phyloP scores from a whole-genome alignment of 2,888 invertebrate genomes.

The Chrysotoxum bicinctum region DNA sequence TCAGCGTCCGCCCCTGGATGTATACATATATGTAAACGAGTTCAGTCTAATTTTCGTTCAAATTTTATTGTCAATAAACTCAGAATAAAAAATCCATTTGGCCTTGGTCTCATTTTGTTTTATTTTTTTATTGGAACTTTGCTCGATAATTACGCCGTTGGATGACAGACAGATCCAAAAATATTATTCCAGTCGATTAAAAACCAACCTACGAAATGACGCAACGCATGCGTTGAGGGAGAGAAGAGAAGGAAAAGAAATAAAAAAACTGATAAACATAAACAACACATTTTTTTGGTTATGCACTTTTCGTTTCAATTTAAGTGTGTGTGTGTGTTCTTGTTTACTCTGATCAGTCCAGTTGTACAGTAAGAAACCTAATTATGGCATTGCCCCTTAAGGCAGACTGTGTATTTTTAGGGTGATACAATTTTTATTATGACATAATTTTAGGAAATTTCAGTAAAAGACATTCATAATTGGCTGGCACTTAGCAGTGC shows the following conservation, averaged over 20 bases:
- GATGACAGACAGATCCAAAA: slow-evolving; percentile 1
- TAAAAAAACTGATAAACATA: neutral
- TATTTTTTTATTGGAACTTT: slow-evolving; percentile 14
- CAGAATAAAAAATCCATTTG: neutral
- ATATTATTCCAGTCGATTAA: slow-evolving; percentile 10
- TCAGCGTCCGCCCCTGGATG: too few species aligned
- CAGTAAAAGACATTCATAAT: neutral
- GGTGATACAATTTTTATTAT: neutral
- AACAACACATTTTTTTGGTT: neutral
- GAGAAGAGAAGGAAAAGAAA: neutral
- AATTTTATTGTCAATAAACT: neutral
- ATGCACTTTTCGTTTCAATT: neutral
- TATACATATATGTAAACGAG: too few species aligned
- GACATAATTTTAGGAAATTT: neutral
- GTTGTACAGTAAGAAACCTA: neutral
- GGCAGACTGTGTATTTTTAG: neutral
- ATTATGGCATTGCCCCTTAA: neutral
- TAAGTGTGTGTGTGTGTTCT: neutral
- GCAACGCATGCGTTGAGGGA: slow-evolving; percentile 1
- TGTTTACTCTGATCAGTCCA: neutral
- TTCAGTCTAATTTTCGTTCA: too few species aligned
- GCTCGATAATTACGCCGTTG: neutral
- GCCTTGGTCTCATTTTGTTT: neutral
- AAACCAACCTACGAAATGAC: neutral
- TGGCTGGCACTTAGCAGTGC: neutral